phyloP scores from a whole-genome alignment of 2,113 vertebrate species.

The Electrona antarctica region DNA sequence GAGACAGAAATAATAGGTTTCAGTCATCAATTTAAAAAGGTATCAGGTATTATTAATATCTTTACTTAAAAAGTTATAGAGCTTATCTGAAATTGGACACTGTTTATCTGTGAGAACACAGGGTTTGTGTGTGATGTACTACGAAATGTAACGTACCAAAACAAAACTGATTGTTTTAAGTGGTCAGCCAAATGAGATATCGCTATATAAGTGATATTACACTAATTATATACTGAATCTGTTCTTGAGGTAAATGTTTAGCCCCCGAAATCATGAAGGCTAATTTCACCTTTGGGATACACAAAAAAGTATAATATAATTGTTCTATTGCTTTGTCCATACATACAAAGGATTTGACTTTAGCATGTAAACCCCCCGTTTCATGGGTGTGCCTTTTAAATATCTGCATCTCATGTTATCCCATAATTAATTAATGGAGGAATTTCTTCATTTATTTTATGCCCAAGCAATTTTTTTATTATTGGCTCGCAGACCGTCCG shows the following conservation, averaged over 20 bases:
- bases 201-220: too few relatives aligned
- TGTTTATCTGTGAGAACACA: constrained; percentile 33
- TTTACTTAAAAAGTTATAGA: constrained; percentile 29
- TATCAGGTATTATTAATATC: constrained; percentile 10
- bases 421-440: not conserved
- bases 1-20: constrained; percentile 29
- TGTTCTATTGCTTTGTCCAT: constrained; percentile 35
- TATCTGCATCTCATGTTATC: not conserved
- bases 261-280: too few relatives aligned
- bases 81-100: constrained; percentile 51
- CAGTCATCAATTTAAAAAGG: constrained; percentile 19
- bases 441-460: not conserved
- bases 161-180: too few relatives aligned
- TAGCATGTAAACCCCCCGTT: constrained; percentile 7
- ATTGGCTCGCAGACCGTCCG: too few relatives aligned
- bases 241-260: too few relatives aligned
- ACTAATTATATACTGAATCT: too few relatives aligned
- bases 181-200: too few relatives aligned
- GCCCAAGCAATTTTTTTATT: not conserved
- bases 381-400: not conserved
- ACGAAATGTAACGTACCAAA: too few relatives aligned
- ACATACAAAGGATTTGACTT: constrained; percentile 38
- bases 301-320: too few relatives aligned
- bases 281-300: too few relatives aligned
- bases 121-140: not conserved